A percentile compares a stretch with the other conserved stretches of the same genome.
phyloP scores from a whole-genome alignment of 2,113 vertebrate genomes.

The Trogon surrucura region DNA sequence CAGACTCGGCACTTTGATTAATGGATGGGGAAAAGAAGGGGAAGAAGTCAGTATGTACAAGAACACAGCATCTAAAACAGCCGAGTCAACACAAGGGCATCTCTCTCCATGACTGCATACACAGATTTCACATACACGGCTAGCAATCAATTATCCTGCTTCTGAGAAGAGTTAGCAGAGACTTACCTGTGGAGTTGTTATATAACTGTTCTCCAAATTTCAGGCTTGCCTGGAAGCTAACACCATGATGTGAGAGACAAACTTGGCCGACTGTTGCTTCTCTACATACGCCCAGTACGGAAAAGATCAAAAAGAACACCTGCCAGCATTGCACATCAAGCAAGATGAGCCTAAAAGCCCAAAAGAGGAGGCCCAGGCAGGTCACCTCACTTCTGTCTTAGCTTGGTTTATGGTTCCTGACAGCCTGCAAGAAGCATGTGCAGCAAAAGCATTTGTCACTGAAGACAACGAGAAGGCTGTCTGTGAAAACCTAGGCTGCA shows the following conservation, averaged over 20 bases:
- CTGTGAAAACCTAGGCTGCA: not conserved
- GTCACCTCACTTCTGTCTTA: not conserved
- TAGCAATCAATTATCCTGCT: not conserved
- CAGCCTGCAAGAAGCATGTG: not conserved
- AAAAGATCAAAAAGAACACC: not conserved
- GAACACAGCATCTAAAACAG: not conserved
- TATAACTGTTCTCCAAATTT: not conserved
- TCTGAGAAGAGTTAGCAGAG: not conserved
- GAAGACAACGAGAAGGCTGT: not conserved
- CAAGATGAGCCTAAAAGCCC: not conserved
- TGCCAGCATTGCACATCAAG: not conserved
- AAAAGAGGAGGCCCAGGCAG: not conserved
- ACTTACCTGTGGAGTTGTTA: not conserved
- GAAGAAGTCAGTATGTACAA: not conserved
- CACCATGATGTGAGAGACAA: not conserved
- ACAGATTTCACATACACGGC: not conserved
- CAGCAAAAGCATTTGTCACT: not conserved
- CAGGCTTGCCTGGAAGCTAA: slow-evolving; percentile 8
- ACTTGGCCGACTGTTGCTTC: not conserved
- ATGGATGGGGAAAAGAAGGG: not conserved
- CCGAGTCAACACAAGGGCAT: not conserved
- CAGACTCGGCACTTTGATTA: not conserved
- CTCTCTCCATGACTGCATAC: not conserved
- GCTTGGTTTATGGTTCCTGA: not conserved
- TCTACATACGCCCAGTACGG: not conserved